Conservation (phyloP, 2,888 invertebrate genomes). For the Netelia fuscicornis region DNA sequence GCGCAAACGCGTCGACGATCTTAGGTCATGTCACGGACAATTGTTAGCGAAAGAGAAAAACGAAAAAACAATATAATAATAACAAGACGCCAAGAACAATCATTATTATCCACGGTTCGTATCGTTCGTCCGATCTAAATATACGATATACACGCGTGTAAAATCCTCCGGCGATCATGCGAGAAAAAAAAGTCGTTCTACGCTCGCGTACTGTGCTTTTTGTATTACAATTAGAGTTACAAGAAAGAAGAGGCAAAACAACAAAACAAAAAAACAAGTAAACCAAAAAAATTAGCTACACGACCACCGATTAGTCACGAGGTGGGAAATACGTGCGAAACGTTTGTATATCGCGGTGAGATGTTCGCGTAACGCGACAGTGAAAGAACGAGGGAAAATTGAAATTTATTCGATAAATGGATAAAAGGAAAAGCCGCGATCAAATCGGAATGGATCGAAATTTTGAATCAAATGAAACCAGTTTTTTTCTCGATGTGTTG, state of each 20-base stretch:
- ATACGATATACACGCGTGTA: conserved; percentile 5
- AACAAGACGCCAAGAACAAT: conserved; percentile 61
- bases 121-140: conserved; percentile 25
- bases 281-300: background rate
- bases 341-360: conserved; percentile 45
- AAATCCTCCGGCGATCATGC: background rate
- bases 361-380: conserved; percentile 4
- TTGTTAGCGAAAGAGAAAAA: conserved; percentile 26
- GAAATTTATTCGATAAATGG: background rate
- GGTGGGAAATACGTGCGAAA: conserved; percentile 27
- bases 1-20: conserved; percentile 29
- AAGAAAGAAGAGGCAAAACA: conserved; percentile 9
- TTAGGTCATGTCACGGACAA: conserved; percentile 48
- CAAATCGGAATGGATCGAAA: conserved; percentile 10
- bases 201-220: conserved; percentile 56
- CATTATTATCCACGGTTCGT: conserved; percentile 56
- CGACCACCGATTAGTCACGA: conserved; percentile 9
- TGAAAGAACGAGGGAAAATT: conserved; percentile 15
- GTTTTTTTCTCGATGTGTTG: conserved; percentile 2
- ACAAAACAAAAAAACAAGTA: background rate
- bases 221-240: conserved; percentile 49
- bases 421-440: conserved; percentile 13
- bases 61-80: background rate
- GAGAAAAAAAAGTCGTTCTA: conserved; percentile 29
- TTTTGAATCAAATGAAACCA: background rate